Base-by-base conservation (phyloP, 1,140 invertebrate genomes). In the Pseudomyrmex concolor region DNA sequence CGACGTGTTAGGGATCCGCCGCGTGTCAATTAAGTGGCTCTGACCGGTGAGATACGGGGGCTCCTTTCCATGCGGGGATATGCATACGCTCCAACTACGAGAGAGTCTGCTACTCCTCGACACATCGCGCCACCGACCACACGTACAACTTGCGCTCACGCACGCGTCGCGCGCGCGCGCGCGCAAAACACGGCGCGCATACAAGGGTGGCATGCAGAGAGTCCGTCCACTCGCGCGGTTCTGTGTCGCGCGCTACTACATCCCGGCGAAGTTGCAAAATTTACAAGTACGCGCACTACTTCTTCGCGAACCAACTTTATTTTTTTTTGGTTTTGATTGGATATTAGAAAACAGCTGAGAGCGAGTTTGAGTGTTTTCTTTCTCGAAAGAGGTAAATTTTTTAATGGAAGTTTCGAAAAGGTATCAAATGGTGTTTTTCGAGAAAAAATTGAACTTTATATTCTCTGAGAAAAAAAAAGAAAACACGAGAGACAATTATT, bases 21-120 rank as follows among this genome's bases (percentile, higher is more conserved):
- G 92, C 92, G 93, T 94, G 93, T 94, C 93, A 94, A 94, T 94
- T 94, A 94, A 94, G 93, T 92, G 92, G 90, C 93, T 93, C 87
- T 87, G 89, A 90, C 86, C 88, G 89, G 89, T 93, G 92, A 94
- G 93, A 94, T 94, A 94, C 93, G 92, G 92, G 85, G 90, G 91
- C 92, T 91, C 87, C 91, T 93, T 92, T 90, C 90, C 90, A 91
- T 91, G 60, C 84, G 91, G 92, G 34, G 91, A 92, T 92, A 91
- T 92, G 89, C 90, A 90, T 92, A 88, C 84, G 60, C 80, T 81
- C 68, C 43, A 64, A 71, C 51, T 57, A 62, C 80, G 86, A 84
- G 78, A 80, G 72, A 81, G 82, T 81, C 81, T 60, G 50, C 9
- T 60, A 12, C 9, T 71, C 80, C 78, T 60, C 60, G 17, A 76